These are phyloP conservation scores for Mormyrus lacerda DNA, from an alignment of 2,113 vertebrate genomes.

Conservation along the genomic window DNA sequence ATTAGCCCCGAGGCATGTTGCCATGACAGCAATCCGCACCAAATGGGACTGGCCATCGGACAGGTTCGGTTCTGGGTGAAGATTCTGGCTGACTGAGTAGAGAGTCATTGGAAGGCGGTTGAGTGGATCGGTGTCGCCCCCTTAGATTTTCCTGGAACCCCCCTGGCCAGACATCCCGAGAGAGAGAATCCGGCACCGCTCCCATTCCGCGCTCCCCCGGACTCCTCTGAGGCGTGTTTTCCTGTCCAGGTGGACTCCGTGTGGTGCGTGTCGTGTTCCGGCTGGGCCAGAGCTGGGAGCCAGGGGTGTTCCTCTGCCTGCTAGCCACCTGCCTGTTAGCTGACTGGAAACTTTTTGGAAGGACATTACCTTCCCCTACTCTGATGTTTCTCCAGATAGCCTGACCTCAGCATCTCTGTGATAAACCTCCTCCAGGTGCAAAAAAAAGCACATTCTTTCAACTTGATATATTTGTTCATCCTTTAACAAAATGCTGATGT, in stretches of 20 bases:
- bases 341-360: constrained; percentile 17
- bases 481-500: constrained; percentile 25
- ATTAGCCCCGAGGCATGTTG: neutral
- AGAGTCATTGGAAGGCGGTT: neutral
- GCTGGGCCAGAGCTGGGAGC: neutral
- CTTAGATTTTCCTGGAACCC: neutral
- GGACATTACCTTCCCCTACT: constrained; percentile 13
- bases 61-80: neutral
- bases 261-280: neutral
- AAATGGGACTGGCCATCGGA: neutral
- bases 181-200: neutral
- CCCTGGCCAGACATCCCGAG: neutral
- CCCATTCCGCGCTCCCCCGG: neutral
- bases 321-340: neutral
- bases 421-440: constrained; percentile 20
- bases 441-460: constrained; percentile 11
- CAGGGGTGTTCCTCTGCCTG: neutral
- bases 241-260: neutral
- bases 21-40: constrained; percentile 1
- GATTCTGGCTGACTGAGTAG: neutral
- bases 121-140: neutral
- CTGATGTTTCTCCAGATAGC: constrained; percentile 19
- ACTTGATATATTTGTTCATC: constrained; percentile 19
- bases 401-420: constrained; percentile 22
- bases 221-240: neutral